These are phyloP conservation scores for Macaca mulatta DNA, from an alignment of 2,113 vertebrate genomes.

Conservation along the genomic window DNA sequence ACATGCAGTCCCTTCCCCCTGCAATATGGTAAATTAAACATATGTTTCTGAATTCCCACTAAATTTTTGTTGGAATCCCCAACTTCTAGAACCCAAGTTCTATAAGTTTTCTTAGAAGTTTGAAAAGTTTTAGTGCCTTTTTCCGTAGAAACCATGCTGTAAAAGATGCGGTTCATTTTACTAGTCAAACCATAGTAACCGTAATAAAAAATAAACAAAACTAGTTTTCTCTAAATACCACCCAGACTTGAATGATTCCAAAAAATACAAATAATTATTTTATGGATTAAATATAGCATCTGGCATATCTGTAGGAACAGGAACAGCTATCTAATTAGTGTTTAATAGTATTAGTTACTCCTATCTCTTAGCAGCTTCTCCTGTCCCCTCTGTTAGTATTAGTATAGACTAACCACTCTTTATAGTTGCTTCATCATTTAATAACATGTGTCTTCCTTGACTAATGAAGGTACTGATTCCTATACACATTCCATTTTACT, in stretches of 20 bases:
- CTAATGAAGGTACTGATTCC: neutral
- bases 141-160: neutral
- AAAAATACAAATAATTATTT: neutral
- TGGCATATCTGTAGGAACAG: neutral
- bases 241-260: neutral
- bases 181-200: neutral
- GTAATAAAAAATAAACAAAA: neutral
- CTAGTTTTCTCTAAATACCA: neutral
- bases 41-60: neutral
- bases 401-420: neutral
- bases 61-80: neutral
- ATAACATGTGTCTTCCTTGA: conserved; percentile 12
- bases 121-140: neutral
- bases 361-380: neutral
- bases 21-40: conserved; percentile 90
- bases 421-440: neutral
- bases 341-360: neutral
- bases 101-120: neutral
- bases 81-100: neutral
- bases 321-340: neutral
- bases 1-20: conserved; percentile 94
- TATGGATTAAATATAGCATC: neutral
- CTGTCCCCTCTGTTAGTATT: neutral
- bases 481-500: neutral
- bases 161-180: conserved; percentile 12